Evolutionary conservation across 2,888 invertebrate species (phyloP).

Genomic region (Callimorpha dominula): DNA sequence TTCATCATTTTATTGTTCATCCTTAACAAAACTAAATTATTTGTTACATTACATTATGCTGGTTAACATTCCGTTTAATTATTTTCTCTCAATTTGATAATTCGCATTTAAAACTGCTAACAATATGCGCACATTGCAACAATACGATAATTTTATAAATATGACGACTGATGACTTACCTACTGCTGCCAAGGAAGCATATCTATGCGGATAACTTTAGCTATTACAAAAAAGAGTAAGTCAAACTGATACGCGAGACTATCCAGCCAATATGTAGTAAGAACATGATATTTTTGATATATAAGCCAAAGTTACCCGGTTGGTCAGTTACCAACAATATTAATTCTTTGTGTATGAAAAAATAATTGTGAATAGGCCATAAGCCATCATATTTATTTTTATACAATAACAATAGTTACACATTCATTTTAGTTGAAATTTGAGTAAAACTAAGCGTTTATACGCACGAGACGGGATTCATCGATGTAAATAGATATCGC

Average conservation of each 20-base stretch:
- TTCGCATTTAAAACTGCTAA: slow-evolving; percentile 33
- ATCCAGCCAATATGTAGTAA: too few species aligned
- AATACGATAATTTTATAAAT: slow-evolving; percentile 25
- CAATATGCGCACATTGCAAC: slow-evolving; percentile 37
- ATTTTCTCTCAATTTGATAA: slow-evolving; percentile 57
- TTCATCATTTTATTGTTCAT: slow-evolving; percentile 74
- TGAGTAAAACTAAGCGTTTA: neutral
- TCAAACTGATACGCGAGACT: too few species aligned
- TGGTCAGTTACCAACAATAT: too few species aligned
- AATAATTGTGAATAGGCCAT: neutral
- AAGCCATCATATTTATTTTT: slow-evolving; percentile 23
- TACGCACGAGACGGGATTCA: neutral
- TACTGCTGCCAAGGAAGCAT: neutral
- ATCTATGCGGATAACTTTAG: too few species aligned
- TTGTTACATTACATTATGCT: slow-evolving; percentile 71
- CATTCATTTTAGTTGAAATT: neutral
- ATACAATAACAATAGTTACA: slow-evolving; percentile 35
- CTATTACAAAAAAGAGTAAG: neutral
- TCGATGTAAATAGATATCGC: neutral
- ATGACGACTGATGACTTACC: slow-evolving; percentile 22
- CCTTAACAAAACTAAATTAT: slow-evolving; percentile 75
- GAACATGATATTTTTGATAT: too few species aligned
- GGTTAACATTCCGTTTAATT: slow-evolving; percentile 68
- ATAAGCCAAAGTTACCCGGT: too few species aligned
- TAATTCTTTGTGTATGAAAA: too few species aligned